These are phyloP conservation scores for Cheilosia variabilis DNA, from an alignment of 2,888 invertebrate species.

Conservation along the genomic window DNA sequence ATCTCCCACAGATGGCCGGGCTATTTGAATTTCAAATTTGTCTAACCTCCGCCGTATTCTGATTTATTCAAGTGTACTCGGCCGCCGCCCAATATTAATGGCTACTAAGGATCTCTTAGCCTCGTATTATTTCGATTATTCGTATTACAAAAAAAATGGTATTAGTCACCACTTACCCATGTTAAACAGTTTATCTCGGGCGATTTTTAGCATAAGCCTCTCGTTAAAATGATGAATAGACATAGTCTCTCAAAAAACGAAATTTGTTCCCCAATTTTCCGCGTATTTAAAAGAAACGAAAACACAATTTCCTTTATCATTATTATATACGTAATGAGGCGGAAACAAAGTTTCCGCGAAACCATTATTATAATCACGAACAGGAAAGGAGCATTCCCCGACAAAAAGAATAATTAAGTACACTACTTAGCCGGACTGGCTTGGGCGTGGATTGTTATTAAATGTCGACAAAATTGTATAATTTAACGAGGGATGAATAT, in stretches of 20 bases:
- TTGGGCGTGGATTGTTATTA: too few relatives aligned
- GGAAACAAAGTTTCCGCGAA: neutral
- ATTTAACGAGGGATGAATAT: too few relatives aligned
- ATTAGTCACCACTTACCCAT: conserved; percentile 4
- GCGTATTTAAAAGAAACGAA: conserved; percentile 5
- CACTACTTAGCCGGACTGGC: too few relatives aligned
- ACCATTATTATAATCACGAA: conserved; percentile 7
- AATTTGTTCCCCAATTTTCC: neutral
- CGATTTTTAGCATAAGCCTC: conserved; percentile 31
- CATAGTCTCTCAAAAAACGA: neutral
- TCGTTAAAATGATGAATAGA: conserved; percentile 57
- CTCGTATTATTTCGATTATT: conserved; percentile 26
- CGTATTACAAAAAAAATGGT: neutral
- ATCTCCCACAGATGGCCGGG: neutral
- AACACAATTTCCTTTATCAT: conserved; percentile 21
- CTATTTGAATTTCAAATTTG: conserved; percentile 28
- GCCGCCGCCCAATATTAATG: conserved; percentile 18
- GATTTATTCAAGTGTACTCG: conserved; percentile 20
- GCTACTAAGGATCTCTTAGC: conserved; percentile 8
- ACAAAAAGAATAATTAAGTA: neutral
- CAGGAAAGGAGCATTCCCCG: neutral
- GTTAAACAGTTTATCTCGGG: neutral
- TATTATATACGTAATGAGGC: conserved; percentile 3
- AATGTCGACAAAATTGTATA: too few relatives aligned
- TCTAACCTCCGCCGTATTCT: neutral